phyloP scores from a whole-genome alignment of 2,888 invertebrate species.

The Hylaea fasciaria region DNA sequence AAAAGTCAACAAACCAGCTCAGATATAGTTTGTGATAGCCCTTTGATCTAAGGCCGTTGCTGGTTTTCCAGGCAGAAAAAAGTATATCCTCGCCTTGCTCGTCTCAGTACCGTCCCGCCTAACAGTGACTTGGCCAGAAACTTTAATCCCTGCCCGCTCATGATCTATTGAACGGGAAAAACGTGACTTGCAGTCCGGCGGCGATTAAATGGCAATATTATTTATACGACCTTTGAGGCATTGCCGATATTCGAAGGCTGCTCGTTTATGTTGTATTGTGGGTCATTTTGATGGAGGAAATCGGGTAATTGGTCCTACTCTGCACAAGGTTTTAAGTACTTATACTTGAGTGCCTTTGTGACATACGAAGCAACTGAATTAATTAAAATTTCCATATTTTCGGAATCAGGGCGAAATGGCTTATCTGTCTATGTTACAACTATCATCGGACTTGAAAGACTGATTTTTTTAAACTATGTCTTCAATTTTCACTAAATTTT shows the following conservation, averaged over 20 bases:
- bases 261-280: constrained; percentile 17
- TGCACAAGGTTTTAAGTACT: not conserved
- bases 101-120: not conserved
- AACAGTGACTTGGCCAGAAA: constrained; percentile 42
- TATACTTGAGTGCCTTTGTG: not conserved
- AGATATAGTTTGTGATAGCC: too few species aligned
- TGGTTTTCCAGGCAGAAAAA: too few species aligned
- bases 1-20: too few species aligned
- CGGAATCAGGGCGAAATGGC: too few species aligned
- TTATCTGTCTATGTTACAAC: too few species aligned
- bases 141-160: constrained; percentile 43
- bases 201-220: constrained; percentile 38
- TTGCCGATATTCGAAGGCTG: constrained; percentile 17
- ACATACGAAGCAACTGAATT: too few species aligned
- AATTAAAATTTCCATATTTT: too few species aligned
- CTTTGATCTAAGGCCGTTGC: too few species aligned
- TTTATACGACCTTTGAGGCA: constrained; percentile 29
- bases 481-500: too few species aligned
- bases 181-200: constrained; percentile 36
- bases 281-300: constrained; percentile 11
- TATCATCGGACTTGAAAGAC: too few species aligned
- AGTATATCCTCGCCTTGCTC: not conserved
- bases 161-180: constrained; percentile 39
- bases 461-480: too few species aligned
- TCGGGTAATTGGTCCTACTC: not conserved